Percentiles rank a stretch among this genome's conserved stretches.
phyloP scores from a whole-genome alignment of 2,113 vertebrate genomes.

The Platichthys flesus region DNA sequence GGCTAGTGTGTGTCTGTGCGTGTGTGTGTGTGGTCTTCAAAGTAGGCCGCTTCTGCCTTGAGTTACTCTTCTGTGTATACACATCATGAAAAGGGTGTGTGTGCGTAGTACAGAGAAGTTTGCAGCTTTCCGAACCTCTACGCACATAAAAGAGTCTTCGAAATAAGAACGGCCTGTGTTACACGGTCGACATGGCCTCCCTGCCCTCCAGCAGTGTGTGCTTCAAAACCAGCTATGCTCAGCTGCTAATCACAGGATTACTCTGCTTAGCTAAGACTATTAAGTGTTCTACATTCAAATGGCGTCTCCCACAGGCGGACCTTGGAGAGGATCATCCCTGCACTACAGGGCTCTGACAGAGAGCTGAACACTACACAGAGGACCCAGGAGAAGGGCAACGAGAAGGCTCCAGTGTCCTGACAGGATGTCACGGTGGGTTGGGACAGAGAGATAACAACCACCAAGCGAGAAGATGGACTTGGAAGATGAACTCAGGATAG shows the following conservation, averaged over 20 bases:
- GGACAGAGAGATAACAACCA: constrained; percentile 5
- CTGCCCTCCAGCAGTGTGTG: constrained; percentile 35
- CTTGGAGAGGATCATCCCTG: constrained; percentile 62
- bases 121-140: not conserved
- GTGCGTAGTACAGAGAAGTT: not conserved
- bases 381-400: constrained; percentile 16
- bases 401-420: constrained; percentile 39
- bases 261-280: constrained; percentile 75
- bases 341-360: constrained; percentile 37
- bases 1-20: not conserved
- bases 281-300: constrained; percentile 69
- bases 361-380: constrained; percentile 6
- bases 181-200: not conserved
- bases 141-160: not conserved
- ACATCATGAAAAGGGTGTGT: not conserved
- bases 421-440: constrained; percentile 46
- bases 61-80: not conserved
- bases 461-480: constrained; percentile 20
- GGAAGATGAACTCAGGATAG: constrained; percentile 15
- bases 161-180: constrained; percentile 1
- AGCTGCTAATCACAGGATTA: constrained; percentile 79
- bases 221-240: constrained; percentile 46
- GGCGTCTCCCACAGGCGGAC: constrained; percentile 64
- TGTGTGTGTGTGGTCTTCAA: not conserved
- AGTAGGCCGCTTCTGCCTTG: not conserved